A percentile compares a stretch with the other conserved stretches of the same genome.
phyloP scores from a whole-genome alignment of 1,140 invertebrate genomes.

The Drosophila auraria region DNA sequence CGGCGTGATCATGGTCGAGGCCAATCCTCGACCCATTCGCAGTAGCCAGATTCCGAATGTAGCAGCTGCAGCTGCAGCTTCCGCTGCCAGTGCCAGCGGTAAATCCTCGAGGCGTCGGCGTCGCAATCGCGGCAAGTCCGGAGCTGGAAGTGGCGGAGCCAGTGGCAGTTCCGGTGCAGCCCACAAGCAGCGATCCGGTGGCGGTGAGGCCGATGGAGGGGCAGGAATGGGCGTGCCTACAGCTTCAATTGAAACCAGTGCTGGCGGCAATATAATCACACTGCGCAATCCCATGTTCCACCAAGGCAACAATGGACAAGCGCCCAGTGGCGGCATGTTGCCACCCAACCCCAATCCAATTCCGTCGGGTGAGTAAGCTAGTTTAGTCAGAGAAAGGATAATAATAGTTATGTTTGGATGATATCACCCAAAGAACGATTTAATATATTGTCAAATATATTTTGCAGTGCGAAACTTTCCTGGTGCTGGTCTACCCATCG shows the following conservation, averaged over 20 bases:
- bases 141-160: conserved; percentile 19
- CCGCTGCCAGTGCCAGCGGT: conserved; percentile 43
- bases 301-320: conserved; percentile 68
- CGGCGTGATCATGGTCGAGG: conserved; percentile 82
- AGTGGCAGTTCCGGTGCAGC: conserved; percentile 15
- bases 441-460: neutral
- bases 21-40: conserved; percentile 66
- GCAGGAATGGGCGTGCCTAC: conserved; percentile 10
- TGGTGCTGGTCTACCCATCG: conserved; percentile 53
- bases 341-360: conserved; percentile 67
- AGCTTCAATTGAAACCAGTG: conserved; percentile 60
- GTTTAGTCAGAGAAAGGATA: neutral
- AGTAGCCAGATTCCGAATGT: conserved; percentile 32
- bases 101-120: conserved; percentile 87
- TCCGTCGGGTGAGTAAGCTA: conserved; percentile 49
- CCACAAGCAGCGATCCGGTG: conserved; percentile 34
- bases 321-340: conserved; percentile 39
- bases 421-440: neutral
- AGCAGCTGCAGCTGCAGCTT: conserved; percentile 36
- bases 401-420: no score
- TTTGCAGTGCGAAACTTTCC: conserved; percentile 48
- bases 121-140: conserved; percentile 87
- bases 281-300: conserved; percentile 91
- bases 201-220: conserved; percentile 1
- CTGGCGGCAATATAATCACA: conserved; percentile 89